These are phyloP conservation scores for Chrysodeixis includens DNA, from an alignment of 2,888 invertebrate genomes.

Conservation along the genomic window DNA sequence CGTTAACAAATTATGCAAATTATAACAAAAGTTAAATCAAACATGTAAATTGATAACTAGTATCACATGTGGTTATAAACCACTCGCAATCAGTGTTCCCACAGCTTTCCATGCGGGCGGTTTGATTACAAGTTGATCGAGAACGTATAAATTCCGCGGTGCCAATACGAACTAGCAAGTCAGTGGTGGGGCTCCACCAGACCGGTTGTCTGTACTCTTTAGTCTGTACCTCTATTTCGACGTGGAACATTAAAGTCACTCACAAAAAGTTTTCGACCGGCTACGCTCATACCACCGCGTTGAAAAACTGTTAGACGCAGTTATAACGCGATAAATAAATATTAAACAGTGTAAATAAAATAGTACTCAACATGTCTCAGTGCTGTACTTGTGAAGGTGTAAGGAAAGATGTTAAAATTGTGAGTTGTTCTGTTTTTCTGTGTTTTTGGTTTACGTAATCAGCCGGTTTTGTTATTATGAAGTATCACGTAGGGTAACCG, in stretches of 20 bases:
- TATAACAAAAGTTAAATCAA: slow-evolving; percentile 41
- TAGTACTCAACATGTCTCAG: slow-evolving; percentile 29
- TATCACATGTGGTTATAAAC: slow-evolving; percentile 42
- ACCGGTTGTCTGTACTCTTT: slow-evolving; percentile 16
- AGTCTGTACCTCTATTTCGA: slow-evolving; percentile 10
- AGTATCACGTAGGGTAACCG: not conserved
- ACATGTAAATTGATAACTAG: slow-evolving; percentile 46
- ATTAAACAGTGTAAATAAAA: slow-evolving; percentile 13
- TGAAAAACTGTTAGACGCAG: slow-evolving; percentile 11
- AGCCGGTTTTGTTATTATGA: not conserved
- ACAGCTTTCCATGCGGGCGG: slow-evolving; percentile 38
- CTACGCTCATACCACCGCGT: slow-evolving; percentile 12
- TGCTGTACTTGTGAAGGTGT: slow-evolving; percentile 20
- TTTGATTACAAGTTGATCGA: slow-evolving; percentile 27
- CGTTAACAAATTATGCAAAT: slow-evolving; percentile 45
- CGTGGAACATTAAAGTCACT: slow-evolving; percentile 37
- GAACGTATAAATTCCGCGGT: slow-evolving; percentile 21
- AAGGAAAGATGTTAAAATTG: slow-evolving; percentile 30
- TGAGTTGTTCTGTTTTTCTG: slow-evolving; percentile 24
- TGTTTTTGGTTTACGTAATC: not conserved
- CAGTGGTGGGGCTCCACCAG: slow-evolving; percentile 26
- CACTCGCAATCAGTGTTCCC: slow-evolving; percentile 42
- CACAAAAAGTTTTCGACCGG: slow-evolving; percentile 23
- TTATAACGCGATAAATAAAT: not conserved
- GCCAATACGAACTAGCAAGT: not conserved